These are phyloP conservation scores for Echinops telfairi DNA, from an alignment of 2,113 vertebrate genomes.

Conservation along the genomic window DNA sequence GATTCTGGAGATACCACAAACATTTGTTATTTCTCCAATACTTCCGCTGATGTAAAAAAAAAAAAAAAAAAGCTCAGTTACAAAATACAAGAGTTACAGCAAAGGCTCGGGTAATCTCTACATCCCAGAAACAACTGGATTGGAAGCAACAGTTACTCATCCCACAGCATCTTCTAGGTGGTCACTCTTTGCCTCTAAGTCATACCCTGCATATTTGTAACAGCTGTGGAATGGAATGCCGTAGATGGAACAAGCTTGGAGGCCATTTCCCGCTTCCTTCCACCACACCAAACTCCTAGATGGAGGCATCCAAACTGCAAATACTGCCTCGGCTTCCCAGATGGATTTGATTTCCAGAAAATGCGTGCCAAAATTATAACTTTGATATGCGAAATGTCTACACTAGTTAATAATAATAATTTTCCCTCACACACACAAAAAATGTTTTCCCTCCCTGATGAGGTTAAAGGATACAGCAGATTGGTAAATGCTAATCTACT, in stretches of 20 bases:
- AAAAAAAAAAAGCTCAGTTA: slow-evolving; percentile 65
- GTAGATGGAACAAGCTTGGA: slow-evolving; percentile 59
- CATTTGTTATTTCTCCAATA: slow-evolving; percentile 29
- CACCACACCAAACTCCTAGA: slow-evolving; percentile 54
- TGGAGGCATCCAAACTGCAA: slow-evolving; percentile 81
- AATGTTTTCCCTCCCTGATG: background rate
- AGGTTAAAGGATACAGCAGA: slow-evolving; percentile 49
- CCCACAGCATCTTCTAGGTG: slow-evolving; percentile 53
- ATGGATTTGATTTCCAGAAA: slow-evolving; percentile 79
- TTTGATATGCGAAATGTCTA: slow-evolving; percentile 72
- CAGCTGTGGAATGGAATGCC: slow-evolving; percentile 73
- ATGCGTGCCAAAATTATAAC: slow-evolving; percentile 65
- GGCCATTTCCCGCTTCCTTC: slow-evolving; percentile 62
- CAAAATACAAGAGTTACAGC: slow-evolving; percentile 73
- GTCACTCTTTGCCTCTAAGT: slow-evolving; percentile 68
- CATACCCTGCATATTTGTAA: slow-evolving; percentile 66
- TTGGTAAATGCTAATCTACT: slow-evolving; percentile 25
- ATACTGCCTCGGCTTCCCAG: slow-evolving; percentile 56
- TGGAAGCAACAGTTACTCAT: slow-evolving; percentile 57
- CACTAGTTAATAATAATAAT: slow-evolving; percentile 38
- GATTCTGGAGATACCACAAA: slow-evolving; percentile 64
- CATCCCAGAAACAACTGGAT: slow-evolving; percentile 19
- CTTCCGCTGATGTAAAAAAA: slow-evolving; percentile 57
- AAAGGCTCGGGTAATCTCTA: slow-evolving; percentile 39
- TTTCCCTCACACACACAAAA: background rate